Evolutionary conservation across 1,140 invertebrate genomes (phyloP).

Genomic region (Amphibalanus amphitrite): DNA sequence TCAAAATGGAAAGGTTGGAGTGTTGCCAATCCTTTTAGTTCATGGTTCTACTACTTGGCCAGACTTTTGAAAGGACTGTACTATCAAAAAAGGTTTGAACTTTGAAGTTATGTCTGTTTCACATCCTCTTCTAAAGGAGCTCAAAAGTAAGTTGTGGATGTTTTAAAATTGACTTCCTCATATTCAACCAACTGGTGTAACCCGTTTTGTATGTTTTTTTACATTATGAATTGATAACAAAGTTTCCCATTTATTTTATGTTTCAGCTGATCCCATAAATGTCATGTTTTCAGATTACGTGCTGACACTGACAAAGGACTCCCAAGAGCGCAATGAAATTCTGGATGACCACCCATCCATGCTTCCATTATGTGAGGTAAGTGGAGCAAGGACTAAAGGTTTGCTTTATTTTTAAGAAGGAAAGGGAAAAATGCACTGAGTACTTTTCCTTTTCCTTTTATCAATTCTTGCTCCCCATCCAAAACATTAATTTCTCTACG

Average conservation of each 20-base stretch:
- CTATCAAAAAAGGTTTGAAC: no score
- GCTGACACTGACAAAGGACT: neutral
- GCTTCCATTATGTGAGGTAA: constrained; percentile 10
- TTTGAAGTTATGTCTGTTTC: constrained; percentile 11
- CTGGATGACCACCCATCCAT: constrained; percentile 12
- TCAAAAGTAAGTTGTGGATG: constrained; percentile 14
- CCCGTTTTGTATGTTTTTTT: neutral
- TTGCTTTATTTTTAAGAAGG: no score
- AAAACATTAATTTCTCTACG: no score
- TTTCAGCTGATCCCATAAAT: no score
- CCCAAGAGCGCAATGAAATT: constrained; percentile 7
- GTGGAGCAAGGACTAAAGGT: no score
- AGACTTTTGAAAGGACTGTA: no score
- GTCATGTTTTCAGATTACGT: constrained; percentile 3
- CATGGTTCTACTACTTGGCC: no score
- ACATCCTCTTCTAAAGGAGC: constrained; percentile 13
- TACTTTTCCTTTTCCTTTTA: no score
- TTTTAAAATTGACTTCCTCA: constrained; percentile 1
- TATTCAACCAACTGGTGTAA: neutral
- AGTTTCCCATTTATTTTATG: neutral
- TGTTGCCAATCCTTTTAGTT: no score
- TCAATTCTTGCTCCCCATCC: no score
- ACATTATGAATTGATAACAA: neutral
- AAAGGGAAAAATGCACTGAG: no score
- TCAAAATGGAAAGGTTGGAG: no score